Evolutionary conservation across 2,113 vertebrate species (phyloP).

Genomic region (Amazona vittata): DNA sequence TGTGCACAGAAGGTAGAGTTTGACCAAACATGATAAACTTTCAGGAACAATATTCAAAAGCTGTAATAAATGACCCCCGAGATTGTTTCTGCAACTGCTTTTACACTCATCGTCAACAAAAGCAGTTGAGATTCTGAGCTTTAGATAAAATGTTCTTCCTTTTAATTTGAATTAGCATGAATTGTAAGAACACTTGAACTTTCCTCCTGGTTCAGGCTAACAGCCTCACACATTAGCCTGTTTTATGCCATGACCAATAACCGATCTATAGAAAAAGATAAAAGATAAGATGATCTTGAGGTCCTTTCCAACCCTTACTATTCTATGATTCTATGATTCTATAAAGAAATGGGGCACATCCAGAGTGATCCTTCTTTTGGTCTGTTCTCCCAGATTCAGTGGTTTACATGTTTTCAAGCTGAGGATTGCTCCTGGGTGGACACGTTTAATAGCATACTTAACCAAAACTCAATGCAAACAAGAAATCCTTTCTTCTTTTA

Average conservation of each 20-base stretch:
- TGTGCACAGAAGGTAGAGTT: not conserved
- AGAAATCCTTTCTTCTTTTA: conserved; percentile 3
- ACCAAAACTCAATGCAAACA: not conserved
- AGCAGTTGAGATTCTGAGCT: not conserved
- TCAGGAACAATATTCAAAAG: not conserved
- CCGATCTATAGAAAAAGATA: not conserved
- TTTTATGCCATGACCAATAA: not conserved
- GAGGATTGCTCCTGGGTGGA: not conserved
- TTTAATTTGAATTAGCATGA: not conserved
- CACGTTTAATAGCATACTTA: not conserved
- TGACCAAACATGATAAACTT: not conserved
- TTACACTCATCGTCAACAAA: not conserved
- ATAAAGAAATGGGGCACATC: not conserved
- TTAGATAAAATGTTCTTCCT: not conserved
- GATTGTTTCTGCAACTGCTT: not conserved
- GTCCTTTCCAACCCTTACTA: no score
- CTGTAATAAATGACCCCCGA: not conserved
- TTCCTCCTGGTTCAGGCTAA: not conserved
- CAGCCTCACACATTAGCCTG: not conserved
- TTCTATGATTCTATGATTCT: no score
- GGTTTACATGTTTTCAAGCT: not conserved
- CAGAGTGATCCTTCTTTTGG: not conserved
- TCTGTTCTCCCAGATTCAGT: not conserved
- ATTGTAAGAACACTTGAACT: not conserved
- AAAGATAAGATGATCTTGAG: no score